Evolutionary conservation across 2,113 vertebrate genomes (phyloP).

Genomic region (Regulus satrapa): DNA sequence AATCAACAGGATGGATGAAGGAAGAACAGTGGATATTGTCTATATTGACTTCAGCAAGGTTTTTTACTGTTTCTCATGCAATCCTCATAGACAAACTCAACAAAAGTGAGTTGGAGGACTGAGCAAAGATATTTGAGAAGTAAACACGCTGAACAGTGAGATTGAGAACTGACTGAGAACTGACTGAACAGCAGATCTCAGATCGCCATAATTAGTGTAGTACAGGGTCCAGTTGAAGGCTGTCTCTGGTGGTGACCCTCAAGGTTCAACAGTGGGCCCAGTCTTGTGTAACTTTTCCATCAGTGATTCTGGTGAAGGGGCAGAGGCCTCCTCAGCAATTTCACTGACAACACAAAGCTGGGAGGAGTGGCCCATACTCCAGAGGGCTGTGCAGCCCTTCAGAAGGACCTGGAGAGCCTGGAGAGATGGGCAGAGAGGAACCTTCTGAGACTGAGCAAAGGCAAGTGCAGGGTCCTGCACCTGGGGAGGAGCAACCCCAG

Average conservation of each 20-base stretch:
- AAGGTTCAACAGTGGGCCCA: not conserved
- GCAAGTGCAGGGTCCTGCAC: not conserved
- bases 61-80: not conserved
- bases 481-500: not conserved
- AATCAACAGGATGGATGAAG: not conserved
- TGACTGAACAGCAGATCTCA: not conserved
- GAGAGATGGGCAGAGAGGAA: not conserved
- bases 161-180: not conserved
- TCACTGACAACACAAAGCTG: not conserved
- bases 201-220: not conserved
- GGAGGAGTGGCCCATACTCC: not conserved
- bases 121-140: not conserved
- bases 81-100: not conserved
- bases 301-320: not conserved
- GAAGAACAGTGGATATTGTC: not conserved
- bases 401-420: not conserved
- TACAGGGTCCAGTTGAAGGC: rapidly evolving
- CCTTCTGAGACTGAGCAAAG: not conserved
- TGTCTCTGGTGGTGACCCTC: rapidly evolving
- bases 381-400: not conserved
- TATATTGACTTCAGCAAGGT: too few species aligned
- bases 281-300: not conserved
- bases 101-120: not conserved
- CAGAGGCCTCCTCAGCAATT: not conserved
- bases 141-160: not conserved